A percentile compares a stretch with the other conserved stretches of the same genome.
Evolutionary conservation across 2,797 vertebrate genomes (phyloP).

Genomic region (Sciurus vulgaris): DNA sequence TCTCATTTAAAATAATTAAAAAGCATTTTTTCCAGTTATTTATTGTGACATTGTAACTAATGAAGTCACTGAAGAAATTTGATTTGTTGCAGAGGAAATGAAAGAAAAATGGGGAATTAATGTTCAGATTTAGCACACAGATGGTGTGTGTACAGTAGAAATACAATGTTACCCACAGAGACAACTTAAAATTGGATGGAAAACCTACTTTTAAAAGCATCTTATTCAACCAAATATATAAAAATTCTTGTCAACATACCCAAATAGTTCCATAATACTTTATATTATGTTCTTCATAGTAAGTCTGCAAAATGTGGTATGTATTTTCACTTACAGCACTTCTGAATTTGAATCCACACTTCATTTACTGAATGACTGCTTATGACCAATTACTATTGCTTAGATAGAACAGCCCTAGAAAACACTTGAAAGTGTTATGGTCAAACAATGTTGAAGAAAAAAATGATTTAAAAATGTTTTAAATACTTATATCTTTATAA

Average conservation of each 20-base stretch:
- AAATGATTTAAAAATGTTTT: not conserved
- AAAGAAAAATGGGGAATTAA: slow-evolving; percentile 51
- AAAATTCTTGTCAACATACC: not conserved
- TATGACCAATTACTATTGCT: not conserved
- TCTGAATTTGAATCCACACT: not conserved
- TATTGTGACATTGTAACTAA: not conserved
- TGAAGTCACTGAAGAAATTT: slow-evolving; percentile 48
- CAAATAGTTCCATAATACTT: not conserved
- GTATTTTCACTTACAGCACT: not conserved
- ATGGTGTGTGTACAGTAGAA: slow-evolving; percentile 15
- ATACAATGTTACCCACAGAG: not conserved
- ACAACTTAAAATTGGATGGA: not conserved
- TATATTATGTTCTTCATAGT: not conserved
- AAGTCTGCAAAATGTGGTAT: not conserved
- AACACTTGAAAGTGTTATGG: not conserved
- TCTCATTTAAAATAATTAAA: not conserved
- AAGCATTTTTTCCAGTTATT: not conserved
- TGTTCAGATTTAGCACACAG: slow-evolving; percentile 39
- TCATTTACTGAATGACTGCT: not conserved
- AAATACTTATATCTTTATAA: not conserved
- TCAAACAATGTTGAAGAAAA: not conserved
- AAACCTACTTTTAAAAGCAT: not conserved
- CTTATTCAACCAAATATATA: not conserved
- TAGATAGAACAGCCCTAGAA: not conserved
- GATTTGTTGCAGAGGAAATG: slow-evolving; percentile 38